Evolutionary conservation across 2,113 vertebrate species (phyloP), one percentile per base, ranked within the genome.

Genomic region (Dipodomys ordii): DNA sequence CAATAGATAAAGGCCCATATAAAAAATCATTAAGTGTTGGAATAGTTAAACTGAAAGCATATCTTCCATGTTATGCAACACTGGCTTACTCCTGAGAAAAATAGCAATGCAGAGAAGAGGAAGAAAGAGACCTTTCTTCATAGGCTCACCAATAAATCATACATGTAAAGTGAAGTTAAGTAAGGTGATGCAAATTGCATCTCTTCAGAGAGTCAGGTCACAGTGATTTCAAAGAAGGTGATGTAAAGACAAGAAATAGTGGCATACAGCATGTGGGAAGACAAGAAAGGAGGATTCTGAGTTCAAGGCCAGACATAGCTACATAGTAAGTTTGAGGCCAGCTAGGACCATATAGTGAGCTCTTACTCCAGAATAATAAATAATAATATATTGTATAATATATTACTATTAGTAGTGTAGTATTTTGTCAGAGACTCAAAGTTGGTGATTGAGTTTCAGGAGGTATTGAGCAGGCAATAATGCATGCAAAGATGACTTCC

Each of bases 61-160:
- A 12, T 77, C 35, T 76, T 91, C 7, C 0, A 2, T 16, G n/a
- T 27, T 19, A 25, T 4, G 19, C 20, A 57, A 30, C 7, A 5
- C 18, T 78, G 2, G 20, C 30, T 83, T 86, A n/a, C 16, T 5
- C 44, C 25, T 11, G 65, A 9, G 74, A 20, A 90, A 39, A 83
- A 20, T 1, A 35, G 6, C 10, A 25, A n/a, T 23, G 5, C 15
- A 7, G 1, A 16, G 32, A 22, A 72, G 6, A 53, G 7, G 2
- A 83, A 57, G 53, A 57, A 57, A 57, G 12, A 57, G 15, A 57
- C 53, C 4, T 32, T 1, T 10, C 32, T 2, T 92, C 18, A 1
- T 25, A 16, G 32, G 6, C 13, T 46, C 68, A 39, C 7, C 5
- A 10, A 13, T 6, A 78, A 49, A 32, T 22, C 27, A 0, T n/a